phyloP scores from a whole-genome alignment of 2,113 vertebrate genomes.

The Cichladusa arquata region DNA sequence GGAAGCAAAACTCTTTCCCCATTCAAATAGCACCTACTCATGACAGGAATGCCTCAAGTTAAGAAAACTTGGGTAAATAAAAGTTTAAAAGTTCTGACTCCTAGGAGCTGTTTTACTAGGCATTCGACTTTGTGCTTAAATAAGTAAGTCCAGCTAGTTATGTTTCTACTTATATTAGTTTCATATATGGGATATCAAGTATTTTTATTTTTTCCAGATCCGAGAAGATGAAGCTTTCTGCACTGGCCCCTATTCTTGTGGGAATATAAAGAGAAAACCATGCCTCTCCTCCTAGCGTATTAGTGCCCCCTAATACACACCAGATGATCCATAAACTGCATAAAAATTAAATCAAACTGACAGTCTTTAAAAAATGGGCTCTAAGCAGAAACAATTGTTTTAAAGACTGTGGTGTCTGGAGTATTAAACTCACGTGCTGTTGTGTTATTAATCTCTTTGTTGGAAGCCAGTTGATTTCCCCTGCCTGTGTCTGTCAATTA shows the following conservation, averaged over 20 bases:
- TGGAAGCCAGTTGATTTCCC: slow-evolving; percentile 62
- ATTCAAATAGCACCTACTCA: not conserved
- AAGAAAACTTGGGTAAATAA: not conserved
- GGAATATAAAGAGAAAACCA: slow-evolving; percentile 67
- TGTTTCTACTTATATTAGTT: slow-evolving; percentile 42
- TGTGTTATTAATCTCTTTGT: slow-evolving; percentile 73
- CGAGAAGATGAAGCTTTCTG: slow-evolving; percentile 52
- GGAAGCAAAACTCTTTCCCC: not conserved
- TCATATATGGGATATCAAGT: slow-evolving; percentile 21
- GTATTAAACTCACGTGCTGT: slow-evolving; percentile 75
- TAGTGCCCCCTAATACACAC: slow-evolving; percentile 69
- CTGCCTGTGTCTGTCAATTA: slow-evolving; percentile 59
- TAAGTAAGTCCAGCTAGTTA: slow-evolving; percentile 18
- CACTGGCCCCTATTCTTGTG: slow-evolving; percentile 50
- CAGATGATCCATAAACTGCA: slow-evolving; percentile 75
- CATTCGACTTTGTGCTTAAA: slow-evolving; percentile 46
- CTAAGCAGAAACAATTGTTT: slow-evolving; percentile 71
- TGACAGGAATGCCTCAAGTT: not conserved
- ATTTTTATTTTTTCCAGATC: slow-evolving; percentile 71
- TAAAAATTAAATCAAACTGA: slow-evolving; percentile 76
- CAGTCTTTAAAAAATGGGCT: slow-evolving; percentile 65
- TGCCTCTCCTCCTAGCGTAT: slow-evolving; percentile 63
- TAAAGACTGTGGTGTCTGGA: slow-evolving; percentile 65
- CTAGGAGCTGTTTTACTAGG: slow-evolving; percentile 9
- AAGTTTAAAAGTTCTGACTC: slow-evolving; percentile 10